Base-by-base conservation (phyloP, 1,140 invertebrate species). In the Drosophila ananassae region DNA sequence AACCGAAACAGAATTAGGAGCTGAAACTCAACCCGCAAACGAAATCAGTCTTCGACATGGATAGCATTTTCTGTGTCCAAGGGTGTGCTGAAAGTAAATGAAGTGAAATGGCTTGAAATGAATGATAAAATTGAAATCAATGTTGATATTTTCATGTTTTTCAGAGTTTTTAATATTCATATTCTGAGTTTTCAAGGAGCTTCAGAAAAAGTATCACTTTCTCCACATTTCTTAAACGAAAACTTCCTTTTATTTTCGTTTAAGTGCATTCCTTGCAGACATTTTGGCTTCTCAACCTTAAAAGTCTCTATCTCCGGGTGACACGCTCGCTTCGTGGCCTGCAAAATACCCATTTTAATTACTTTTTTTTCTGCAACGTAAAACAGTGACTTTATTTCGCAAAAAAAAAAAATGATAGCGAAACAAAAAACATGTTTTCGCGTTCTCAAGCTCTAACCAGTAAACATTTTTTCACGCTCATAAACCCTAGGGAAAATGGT, bases 71-170 rank as follows among this genome's bases (percentile, higher is more conserved):
- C 52, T 53, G 51, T 17, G 13, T 47, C 24, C 37, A 13, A 17
- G n/a, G 32, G 12, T 17, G 17, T 17, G 17, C 17, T 17, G 17
- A 60, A 54, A 82, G 51, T 68, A 89, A 87, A 89, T 79, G 75
- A 89, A 77, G 75, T 82, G 82, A 78, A 87, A 81, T 87, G 82
- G 60, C 82, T 81, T 58, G 82, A 82, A 82, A 71, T 66, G 44
- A 59, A 69, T 53, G 83, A 87, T 87, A 87, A 87, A 73, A 41
- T 24, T 4, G 39, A 58, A 89, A 82, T 82, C 83, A 89, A 89
- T 79, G 67, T 24, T 30, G 24, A 47, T 67, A 64, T 79, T 76
- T 61, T 61, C 48, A 13, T 64, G 32, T 54, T 67, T 39, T n/a
- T 8, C 34, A 12, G 10, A 3, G 1, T 12, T 37, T 37, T 37